Evolutionary conservation across 2,797 vertebrate species (phyloP), one percentile per base, ranked within the genome.

Genomic region (Alca torda): DNA sequence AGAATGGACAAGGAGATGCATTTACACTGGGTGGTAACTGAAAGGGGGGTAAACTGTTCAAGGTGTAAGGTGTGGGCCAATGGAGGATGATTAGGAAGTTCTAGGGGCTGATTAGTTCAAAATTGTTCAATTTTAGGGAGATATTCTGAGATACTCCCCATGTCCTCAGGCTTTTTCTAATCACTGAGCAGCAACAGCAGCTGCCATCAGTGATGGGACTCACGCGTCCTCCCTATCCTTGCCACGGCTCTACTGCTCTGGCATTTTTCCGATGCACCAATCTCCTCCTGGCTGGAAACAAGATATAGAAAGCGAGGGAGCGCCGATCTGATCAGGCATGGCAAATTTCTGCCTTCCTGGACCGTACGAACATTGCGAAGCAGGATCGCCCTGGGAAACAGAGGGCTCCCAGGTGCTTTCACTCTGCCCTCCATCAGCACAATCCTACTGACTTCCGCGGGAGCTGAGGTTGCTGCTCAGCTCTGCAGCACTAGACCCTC

Each of bases 161-260:
- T 45, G 86, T 84, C n/a, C 28, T 59, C 35, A 37, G 73, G 31
- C 6, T 51, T 84, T 57, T 86, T n/a, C 53, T 82, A 39, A 54
- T 45, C 24, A 16, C 53, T 37, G 37, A 84, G 33, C 35, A 84
- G 53, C n/a, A 68, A 6, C 16, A 64, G 72, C 11, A 35, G 60
- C 75, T 85, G 89, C 60, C 25, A 20, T 15, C 60, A 45, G 45
- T 10, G 37, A 31, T 43, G 65, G 54, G 41, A 23, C 28, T 70
- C 15, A 0, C 3, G 20, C 1, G 4, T 9, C 3, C 18, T 60
- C 61, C 24, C 35, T 31, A 1, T 20, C 57, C 21, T 39, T 35
- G 8, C 61, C 19, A 1, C 8, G 31, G 41, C 45, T 84, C 31
- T 39, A 1, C 26, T 74, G 41, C 64, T 63, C 13, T 5, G 83